A percentile compares a stretch with the other conserved stretches of the same genome.
phyloP scores from a whole-genome alignment of 1,140 invertebrate genomes.

The Carposina sasakii region DNA sequence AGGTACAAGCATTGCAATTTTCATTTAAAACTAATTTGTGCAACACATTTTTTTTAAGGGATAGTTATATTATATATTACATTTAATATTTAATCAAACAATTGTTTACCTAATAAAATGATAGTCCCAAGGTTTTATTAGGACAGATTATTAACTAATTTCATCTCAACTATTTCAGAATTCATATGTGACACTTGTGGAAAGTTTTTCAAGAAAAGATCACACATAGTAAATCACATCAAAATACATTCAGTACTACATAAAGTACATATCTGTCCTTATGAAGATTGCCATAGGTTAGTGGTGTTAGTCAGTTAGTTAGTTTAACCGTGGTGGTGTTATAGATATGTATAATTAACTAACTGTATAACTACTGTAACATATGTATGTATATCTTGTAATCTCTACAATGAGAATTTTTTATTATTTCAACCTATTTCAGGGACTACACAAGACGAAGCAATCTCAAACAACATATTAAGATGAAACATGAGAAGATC shows the following conservation, averaged over 20 bases:
- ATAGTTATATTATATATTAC: background rate
- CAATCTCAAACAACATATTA: slow-evolving; percentile 58
- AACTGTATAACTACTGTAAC: background rate
- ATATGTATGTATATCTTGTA: slow-evolving; percentile 10
- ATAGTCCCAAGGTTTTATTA: background rate
- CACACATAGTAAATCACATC: slow-evolving; percentile 56
- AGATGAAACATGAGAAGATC: slow-evolving; percentile 46
- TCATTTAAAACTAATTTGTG: slow-evolving; percentile 3
- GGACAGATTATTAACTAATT: background rate
- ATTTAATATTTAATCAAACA: background rate
- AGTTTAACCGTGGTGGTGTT: background rate
- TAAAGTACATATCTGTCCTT: slow-evolving; percentile 40
- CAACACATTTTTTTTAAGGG: background rate
- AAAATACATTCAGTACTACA: slow-evolving; percentile 43
- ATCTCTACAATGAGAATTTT: background rate
- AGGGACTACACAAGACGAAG: slow-evolving; percentile 53
- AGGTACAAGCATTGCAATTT: slow-evolving; percentile 28
- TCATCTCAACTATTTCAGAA: slow-evolving; percentile 43
- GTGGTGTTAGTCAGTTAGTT: background rate
- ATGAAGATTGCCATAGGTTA: slow-evolving; percentile 62
- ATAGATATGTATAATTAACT: slow-evolving; percentile 3
- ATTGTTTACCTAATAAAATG: background rate
- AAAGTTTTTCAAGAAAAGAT: slow-evolving; percentile 55
- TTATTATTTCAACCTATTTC: too few relatives aligned
- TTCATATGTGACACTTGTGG: slow-evolving; percentile 65